These are phyloP conservation scores for Peribatodes rhomboidaria DNA, from an alignment of 2,888 invertebrate species.

Conservation along the genomic window DNA sequence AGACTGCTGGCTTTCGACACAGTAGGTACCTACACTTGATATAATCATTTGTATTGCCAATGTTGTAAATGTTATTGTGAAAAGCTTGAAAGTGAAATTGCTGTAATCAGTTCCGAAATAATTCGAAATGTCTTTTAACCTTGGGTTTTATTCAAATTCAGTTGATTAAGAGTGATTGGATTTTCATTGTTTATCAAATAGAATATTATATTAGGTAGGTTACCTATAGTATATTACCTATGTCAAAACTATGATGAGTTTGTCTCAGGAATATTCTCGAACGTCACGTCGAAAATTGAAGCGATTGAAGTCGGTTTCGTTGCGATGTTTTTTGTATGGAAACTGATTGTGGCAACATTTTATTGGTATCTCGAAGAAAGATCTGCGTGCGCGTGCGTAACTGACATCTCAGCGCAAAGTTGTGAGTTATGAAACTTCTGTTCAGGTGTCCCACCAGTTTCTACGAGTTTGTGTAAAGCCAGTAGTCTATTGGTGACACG, in stretches of 20 bases:
- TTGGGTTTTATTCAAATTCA: not conserved
- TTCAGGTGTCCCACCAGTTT: slow-evolving; percentile 15
- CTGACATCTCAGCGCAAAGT: not conserved
- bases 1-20: slow-evolving; percentile 62
- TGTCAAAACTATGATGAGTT: not conserved
- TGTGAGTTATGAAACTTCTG: slow-evolving; percentile 6
- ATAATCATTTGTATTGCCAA: slow-evolving; percentile 22
- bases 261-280: not conserved
- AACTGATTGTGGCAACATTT: not conserved
- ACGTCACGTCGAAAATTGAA: not conserved
- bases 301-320: not conserved
- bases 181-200: too few relatives aligned
- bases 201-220: too few relatives aligned
- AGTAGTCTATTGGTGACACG: slow-evolving; percentile 42
- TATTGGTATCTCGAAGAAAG: not conserved
- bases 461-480: slow-evolving; percentile 43
- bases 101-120: not conserved
- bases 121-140: not conserved
- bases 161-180: too few relatives aligned
- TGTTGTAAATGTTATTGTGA: slow-evolving; percentile 13
- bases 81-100: slow-evolving; percentile 31
- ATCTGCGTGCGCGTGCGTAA: not conserved
- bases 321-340: not conserved
- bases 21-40: slow-evolving; percentile 19
- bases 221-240: too few relatives aligned